A percentile compares a stretch with the other conserved stretches of the same genome.
phyloP scores from a whole-genome alignment of 2,797 vertebrate genomes.

The Phylloscopus collybita region DNA sequence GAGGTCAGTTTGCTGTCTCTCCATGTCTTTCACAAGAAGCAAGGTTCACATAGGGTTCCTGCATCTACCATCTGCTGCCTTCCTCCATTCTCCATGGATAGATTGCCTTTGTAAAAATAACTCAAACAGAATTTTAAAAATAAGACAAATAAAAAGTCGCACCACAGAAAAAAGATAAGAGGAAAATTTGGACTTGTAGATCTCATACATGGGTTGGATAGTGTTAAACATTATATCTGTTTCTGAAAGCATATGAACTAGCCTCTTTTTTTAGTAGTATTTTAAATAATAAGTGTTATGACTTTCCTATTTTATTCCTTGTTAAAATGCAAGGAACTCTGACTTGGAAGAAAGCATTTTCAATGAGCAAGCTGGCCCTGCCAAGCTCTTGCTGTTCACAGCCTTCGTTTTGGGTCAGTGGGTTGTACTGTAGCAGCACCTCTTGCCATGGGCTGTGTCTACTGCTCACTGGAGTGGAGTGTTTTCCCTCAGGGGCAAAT shows the following conservation, averaged over 20 bases:
- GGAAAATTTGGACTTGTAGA: neutral
- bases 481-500: neutral
- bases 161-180: neutral
- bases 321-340: slow-evolving; percentile 43
- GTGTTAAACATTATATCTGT: neutral
- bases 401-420: slow-evolving; percentile 4
- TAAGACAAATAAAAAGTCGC: neutral
- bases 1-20: neutral
- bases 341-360: slow-evolving; percentile 61
- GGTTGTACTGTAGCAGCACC: neutral
- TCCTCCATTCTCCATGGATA: neutral
- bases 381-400: neutral
- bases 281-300: neutral
- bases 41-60: neutral
- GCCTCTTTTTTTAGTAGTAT: slow-evolving; percentile 3
- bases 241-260: slow-evolving; percentile 53
- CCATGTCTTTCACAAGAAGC: accelerated
- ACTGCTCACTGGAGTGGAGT: slow-evolving; percentile 10
- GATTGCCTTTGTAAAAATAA: neutral
- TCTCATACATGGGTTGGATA: neutral
- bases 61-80: neutral
- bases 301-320: slow-evolving; percentile 42
- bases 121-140: neutral
- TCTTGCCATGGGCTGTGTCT: neutral
- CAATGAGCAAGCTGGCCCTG: neutral